Evolutionary conservation across 2,797 vertebrate species (phyloP).

Genomic region (Coranthus polyacanthus): DNA sequence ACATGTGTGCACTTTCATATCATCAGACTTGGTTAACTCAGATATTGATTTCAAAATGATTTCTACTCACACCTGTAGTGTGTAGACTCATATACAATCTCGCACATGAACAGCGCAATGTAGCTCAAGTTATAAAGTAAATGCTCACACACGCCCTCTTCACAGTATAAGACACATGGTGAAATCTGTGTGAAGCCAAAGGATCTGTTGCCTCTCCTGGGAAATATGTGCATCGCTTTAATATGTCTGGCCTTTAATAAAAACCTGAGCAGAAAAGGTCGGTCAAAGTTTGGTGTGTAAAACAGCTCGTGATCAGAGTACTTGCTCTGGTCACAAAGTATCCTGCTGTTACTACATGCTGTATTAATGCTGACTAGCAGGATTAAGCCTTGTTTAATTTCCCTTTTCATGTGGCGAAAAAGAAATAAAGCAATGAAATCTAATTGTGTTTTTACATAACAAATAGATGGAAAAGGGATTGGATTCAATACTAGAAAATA

Average conservation of each 20-base stretch:
- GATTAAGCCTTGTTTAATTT: not conserved
- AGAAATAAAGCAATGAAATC: constrained; percentile 11
- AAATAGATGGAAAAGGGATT: not conserved
- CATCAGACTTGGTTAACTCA: constrained; percentile 10
- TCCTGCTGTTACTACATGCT: constrained; percentile 8
- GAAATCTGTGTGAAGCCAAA: constrained; percentile 44
- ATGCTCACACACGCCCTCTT: not conserved
- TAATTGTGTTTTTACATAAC: constrained; percentile 1
- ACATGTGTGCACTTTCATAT: constrained; percentile 3
- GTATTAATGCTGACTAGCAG: constrained; percentile 4
- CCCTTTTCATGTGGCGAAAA: not conserved
- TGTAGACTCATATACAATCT: constrained; percentile 11
- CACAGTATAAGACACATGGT: constrained; percentile 33
- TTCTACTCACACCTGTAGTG: not conserved
- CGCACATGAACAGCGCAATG: not conserved
- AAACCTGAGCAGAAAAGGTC: constrained; percentile 58
- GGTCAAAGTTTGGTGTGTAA: constrained; percentile 52
- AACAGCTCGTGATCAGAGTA: constrained; percentile 36
- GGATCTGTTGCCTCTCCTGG: constrained; percentile 50
- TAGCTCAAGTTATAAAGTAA: constrained; percentile 10
- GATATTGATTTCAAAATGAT: constrained; percentile 13
- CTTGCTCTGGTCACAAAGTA: constrained; percentile 19
- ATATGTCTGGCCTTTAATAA: constrained; percentile 68
- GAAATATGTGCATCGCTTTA: constrained; percentile 68
- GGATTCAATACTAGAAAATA: constrained; percentile 5